These are phyloP conservation scores for Euplexia lucipara DNA, from an alignment of 2,888 invertebrate species.

Conservation along the genomic window DNA sequence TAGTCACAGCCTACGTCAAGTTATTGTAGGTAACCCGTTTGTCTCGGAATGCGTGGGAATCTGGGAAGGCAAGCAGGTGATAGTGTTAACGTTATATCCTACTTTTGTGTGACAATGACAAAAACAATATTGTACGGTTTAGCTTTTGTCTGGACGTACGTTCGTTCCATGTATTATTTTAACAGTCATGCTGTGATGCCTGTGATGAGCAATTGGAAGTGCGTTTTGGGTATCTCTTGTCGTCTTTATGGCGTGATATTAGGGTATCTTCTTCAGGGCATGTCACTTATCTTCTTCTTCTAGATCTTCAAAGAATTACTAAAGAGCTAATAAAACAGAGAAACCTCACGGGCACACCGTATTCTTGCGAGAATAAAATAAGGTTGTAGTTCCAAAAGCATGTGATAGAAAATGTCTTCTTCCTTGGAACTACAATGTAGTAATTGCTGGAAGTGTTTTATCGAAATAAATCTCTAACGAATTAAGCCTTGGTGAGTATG, in stretches of 20 bases:
- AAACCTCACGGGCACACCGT: too few relatives aligned
- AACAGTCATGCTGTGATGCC: background rate
- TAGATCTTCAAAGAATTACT: background rate
- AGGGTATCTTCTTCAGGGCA: background rate
- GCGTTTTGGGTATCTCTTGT: background rate
- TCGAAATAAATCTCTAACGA: background rate
- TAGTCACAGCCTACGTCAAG: slow-evolving; percentile 54
- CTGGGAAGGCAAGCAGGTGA: slow-evolving; percentile 53
- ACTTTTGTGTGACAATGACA: background rate
- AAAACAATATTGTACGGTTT: background rate
- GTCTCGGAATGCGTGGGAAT: slow-evolving; percentile 51
- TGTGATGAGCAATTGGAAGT: background rate
- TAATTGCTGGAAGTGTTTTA: background rate
- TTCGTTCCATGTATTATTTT: background rate
- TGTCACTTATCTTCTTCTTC: background rate
- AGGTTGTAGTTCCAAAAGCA: too few relatives aligned
- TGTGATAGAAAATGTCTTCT: too few relatives aligned
- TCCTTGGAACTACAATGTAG: too few relatives aligned
- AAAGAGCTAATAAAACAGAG: too few relatives aligned
- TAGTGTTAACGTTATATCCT: slow-evolving; percentile 16
- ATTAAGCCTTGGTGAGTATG: background rate
- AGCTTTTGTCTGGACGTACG: background rate
- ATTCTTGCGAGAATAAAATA: too few relatives aligned
- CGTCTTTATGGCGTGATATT: background rate
- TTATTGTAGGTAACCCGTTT: slow-evolving; percentile 56